Conservation (phyloP, 1,140 invertebrate genomes). For the Zelostemma sp. region DNA sequence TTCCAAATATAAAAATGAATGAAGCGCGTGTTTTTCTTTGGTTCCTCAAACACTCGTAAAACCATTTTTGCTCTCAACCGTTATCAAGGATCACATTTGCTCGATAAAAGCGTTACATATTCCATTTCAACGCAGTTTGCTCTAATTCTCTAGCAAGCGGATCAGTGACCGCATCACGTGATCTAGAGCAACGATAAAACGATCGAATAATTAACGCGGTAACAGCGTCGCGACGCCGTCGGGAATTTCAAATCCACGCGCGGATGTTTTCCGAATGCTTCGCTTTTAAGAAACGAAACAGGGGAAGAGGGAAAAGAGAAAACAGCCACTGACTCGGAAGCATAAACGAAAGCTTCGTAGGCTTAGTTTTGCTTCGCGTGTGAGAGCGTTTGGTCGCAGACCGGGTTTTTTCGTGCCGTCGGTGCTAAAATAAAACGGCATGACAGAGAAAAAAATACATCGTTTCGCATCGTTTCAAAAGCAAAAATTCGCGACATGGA, state of each 20-base stretch:
- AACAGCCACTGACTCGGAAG: constrained; percentile 22
- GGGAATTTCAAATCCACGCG: constrained; percentile 1
- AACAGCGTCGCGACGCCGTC: constrained; percentile 5
- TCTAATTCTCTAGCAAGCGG: neutral
- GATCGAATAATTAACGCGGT: neutral
- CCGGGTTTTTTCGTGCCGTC: constrained; percentile 21
- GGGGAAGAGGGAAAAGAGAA: constrained; percentile 10
- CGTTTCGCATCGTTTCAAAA: too few species aligned
- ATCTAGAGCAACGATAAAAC: neutral
- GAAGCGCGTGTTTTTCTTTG: too few species aligned
- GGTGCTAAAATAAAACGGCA: neutral
- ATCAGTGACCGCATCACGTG: neutral
- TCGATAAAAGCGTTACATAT: neutral
- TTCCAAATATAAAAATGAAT: too few species aligned
- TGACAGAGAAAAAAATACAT: neutral
- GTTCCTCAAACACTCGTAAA: too few species aligned
- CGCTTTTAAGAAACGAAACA: constrained; percentile 11
- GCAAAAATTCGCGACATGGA: neutral
- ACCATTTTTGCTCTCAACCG: too few species aligned
- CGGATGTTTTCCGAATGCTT: constrained; percentile 52
- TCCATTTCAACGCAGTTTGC: neutral
- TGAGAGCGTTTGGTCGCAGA: constrained; percentile 45
- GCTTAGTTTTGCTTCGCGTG: constrained; percentile 57
- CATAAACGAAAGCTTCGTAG: constrained; percentile 45
- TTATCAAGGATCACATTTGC: neutral